These are phyloP conservation scores for Amazona vittata DNA, from an alignment of 2,113 vertebrate genomes.

Conservation along the genomic window DNA sequence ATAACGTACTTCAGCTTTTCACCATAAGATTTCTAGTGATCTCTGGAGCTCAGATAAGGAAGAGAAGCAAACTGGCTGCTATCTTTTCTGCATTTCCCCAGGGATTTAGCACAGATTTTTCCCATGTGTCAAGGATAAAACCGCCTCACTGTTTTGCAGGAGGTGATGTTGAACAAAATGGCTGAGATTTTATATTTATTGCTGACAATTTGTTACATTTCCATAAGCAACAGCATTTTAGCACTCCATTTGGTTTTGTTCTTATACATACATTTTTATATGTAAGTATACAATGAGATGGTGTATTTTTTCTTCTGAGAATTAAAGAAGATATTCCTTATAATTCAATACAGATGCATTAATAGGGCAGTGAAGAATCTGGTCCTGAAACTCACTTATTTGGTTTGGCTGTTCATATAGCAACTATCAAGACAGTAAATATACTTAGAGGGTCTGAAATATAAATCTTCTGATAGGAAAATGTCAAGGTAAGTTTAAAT, in stretches of 20 bases:
- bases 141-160: not conserved
- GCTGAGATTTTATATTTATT: constrained; percentile 8
- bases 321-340: not conserved
- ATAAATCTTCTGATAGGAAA: not conserved
- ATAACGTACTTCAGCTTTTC: not conserved
- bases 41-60: constrained; percentile 4
- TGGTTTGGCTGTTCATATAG: not conserved
- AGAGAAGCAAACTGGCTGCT: not conserved
- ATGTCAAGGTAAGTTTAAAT: constrained; percentile 31
- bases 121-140: not conserved
- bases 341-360: not conserved
- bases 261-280: not conserved
- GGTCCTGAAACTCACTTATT: not conserved
- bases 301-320: not conserved
- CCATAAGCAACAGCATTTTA: not conserved
- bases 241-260: not conserved
- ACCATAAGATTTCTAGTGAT: not conserved
- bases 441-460: not conserved
- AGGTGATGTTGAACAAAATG: not conserved
- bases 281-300: not conserved
- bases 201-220: not conserved
- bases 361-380: not conserved
- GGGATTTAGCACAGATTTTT: not conserved
- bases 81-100: not conserved
- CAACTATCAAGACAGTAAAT: not conserved